These are phyloP conservation scores for Sarcoramphus papa DNA, from an alignment of 2,797 vertebrate genomes.

Conservation along the genomic window DNA sequence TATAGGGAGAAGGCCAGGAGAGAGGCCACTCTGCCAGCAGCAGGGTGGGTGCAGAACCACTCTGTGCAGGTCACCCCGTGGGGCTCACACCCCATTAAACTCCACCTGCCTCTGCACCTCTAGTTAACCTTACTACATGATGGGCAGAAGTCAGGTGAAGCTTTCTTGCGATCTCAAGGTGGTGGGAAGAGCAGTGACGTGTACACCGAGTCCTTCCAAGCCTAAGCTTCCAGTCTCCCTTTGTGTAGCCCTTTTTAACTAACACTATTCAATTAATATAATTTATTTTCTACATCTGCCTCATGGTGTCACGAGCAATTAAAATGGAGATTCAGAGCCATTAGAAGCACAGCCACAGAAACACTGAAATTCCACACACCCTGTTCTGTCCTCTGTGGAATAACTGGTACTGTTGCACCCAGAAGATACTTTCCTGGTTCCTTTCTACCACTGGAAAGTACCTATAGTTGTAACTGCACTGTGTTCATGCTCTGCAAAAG, in stretches of 20 bases:
- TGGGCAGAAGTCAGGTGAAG: not conserved
- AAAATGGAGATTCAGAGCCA: not conserved
- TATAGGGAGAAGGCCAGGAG: not conserved
- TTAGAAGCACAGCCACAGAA: not conserved
- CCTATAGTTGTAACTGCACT: not conserved
- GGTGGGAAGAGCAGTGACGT: not conserved
- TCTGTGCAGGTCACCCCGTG: fast-evolving
- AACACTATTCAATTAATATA: not conserved
- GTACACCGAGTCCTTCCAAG: not conserved
- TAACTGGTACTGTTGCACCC: not conserved
- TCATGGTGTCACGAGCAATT: not conserved
- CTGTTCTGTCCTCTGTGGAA: not conserved
- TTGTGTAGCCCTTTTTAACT: not conserved
- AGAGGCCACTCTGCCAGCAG: not conserved
- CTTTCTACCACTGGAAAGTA: not conserved
- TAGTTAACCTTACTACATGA: not conserved
- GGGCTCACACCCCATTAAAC: not conserved
- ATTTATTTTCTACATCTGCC: not conserved
- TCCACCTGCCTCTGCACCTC: fast-evolving
- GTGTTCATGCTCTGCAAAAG: not conserved
- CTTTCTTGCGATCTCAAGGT: not conserved
- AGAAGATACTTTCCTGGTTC: not conserved
- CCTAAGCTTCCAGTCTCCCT: not conserved
- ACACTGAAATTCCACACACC: not conserved
- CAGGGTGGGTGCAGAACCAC: not conserved